These are phyloP conservation scores for Heliothis subflexa DNA, from an alignment of 1,140 invertebrate species.

Conservation along the genomic window DNA sequence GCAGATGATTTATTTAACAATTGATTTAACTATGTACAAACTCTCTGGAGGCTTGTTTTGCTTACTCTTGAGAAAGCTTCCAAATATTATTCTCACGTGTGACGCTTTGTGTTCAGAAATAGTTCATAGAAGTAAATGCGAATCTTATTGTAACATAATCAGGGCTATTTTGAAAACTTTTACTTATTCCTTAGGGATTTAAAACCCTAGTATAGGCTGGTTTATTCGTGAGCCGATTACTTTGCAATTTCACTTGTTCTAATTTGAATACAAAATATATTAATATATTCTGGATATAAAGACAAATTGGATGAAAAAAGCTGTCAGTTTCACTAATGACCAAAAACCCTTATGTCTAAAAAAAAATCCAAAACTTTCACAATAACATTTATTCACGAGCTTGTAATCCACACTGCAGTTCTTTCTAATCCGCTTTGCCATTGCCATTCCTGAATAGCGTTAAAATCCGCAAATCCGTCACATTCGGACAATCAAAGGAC, in stretches of 20 bases:
- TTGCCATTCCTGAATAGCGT: conserved; percentile 62
- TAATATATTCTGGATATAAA: no score
- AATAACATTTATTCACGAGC: conserved; percentile 45
- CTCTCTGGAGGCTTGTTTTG: conserved; percentile 63
- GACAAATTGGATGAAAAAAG: no score
- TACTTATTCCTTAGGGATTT: background rate
- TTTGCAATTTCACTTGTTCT: no score
- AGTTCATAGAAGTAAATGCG: background rate
- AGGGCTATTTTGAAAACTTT: background rate
- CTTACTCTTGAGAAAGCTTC: conserved; percentile 41
- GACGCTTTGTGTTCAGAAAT: background rate
- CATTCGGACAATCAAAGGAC: conserved; percentile 76
- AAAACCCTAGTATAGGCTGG: background rate
- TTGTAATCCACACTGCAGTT: conserved; percentile 42
- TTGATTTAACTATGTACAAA: conserved; percentile 48
- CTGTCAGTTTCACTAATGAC: no score
- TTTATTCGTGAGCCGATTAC: no score
- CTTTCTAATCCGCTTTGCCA: conserved; percentile 73
- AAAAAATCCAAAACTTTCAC: conserved; percentile 22
- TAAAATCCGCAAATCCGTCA: conserved; percentile 72
- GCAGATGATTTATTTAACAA: conserved; percentile 73
- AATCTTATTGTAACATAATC: conserved; percentile 18
- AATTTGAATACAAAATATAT: no score
- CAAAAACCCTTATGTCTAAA: conserved; percentile 1
- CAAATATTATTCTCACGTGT: conserved; percentile 40